Conservation (phyloP, 2,888 invertebrate genomes). For the Acleris emargana region DNA sequence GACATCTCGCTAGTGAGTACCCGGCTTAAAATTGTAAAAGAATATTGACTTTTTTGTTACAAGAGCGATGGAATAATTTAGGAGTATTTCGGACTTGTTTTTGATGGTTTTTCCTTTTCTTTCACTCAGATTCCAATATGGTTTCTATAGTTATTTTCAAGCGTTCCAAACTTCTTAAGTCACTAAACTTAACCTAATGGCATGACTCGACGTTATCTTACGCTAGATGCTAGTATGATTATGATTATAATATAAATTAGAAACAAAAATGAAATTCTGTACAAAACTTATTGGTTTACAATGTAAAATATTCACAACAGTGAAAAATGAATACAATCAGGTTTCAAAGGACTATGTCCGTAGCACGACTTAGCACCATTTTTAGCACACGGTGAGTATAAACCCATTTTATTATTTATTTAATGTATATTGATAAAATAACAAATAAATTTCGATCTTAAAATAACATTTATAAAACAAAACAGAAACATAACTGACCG, state of each 20-base stretch:
- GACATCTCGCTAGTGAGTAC: too few relatives aligned
- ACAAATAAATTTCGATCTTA: conserved; percentile 21
- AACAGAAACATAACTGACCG: conserved; percentile 33
- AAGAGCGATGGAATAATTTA: too few relatives aligned
- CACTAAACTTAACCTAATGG: conserved; percentile 74
- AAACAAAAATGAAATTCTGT: conserved; percentile 60
- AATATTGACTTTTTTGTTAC: too few relatives aligned
- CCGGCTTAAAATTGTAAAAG: too few relatives aligned
- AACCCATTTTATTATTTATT: conserved; percentile 19
- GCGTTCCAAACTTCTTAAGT: conserved; percentile 42
- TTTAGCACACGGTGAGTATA: conserved; percentile 46
- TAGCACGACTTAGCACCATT: conserved; percentile 81
- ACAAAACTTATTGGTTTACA: conserved; percentile 66
- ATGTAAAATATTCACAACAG: conserved; percentile 69
- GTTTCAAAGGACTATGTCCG: conserved; percentile 73
- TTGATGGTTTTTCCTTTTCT: too few relatives aligned
- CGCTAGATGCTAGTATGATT: conserved; percentile 51
- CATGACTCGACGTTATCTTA: conserved; percentile 79
- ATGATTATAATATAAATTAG: conserved; percentile 48
- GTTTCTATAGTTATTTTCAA: too few relatives aligned
- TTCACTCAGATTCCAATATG: too few relatives aligned
- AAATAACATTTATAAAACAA: conserved; percentile 21
- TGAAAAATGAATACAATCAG: conserved; percentile 65
- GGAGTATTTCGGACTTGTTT: too few relatives aligned
- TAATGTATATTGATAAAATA: neutral